Percentiles rank a stretch among this genome's conserved stretches.
These are phyloP conservation scores for Oreohelix idahoensis DNA, from an alignment of 1,140 invertebrate species.

Conservation along the genomic window DNA sequence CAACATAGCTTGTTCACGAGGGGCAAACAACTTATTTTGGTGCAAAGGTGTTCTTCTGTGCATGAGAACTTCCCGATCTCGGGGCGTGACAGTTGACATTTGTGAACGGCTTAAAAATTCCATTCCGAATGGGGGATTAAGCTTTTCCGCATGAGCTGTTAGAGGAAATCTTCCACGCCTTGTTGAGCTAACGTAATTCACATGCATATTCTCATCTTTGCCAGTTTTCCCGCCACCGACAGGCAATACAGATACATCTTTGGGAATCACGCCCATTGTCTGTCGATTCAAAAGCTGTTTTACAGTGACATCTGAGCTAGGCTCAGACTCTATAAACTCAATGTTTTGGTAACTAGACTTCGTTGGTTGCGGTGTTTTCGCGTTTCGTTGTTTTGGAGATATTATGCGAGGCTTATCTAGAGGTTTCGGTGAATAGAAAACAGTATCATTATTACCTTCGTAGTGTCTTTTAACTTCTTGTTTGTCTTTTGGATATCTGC, in stretches of 20 bases:
- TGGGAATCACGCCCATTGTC: background rate
- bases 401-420: background rate
- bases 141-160: background rate
- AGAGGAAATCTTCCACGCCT: too few relatives aligned
- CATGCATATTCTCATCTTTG: background rate
- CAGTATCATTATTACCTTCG: background rate
- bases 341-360: background rate
- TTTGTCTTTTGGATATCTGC: background rate
- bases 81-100: background rate
- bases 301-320: background rate
- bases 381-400: background rate
- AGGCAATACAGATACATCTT: constrained; percentile 23
- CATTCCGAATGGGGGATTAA: background rate
- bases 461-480: background rate
- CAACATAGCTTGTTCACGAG: background rate
- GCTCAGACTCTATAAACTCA: background rate
- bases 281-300: constrained; percentile 13
- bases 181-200: background rate
- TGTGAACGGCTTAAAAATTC: background rate
- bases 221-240: background rate
- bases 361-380: background rate
- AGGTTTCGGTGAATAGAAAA: background rate
- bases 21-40: background rate
- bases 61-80: background rate
- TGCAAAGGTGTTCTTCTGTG: background rate